phyloP scores from a whole-genome alignment of 1,140 invertebrate species.

The Aricia agestis region DNA sequence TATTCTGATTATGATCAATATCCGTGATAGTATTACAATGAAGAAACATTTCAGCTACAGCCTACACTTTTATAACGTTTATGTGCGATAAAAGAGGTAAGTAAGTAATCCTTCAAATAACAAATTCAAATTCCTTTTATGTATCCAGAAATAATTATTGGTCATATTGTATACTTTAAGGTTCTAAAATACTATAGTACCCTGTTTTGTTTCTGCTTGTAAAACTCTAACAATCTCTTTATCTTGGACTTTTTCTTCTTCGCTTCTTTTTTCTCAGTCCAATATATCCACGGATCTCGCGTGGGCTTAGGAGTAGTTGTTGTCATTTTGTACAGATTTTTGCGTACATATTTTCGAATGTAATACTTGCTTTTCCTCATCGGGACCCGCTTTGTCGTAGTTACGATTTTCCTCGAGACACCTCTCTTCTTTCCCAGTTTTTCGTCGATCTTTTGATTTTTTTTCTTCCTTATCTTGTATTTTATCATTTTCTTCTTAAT shows the following conservation, averaged over 20 bases:
- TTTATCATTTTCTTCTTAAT: conserved; percentile 20
- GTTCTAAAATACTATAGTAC: not conserved
- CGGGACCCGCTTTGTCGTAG: conserved; percentile 18
- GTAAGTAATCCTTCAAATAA: no score
- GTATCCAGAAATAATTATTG: no score
- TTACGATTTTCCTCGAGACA: conserved; percentile 20
- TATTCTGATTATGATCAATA: no score
- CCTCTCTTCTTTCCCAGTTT: conserved; percentile 22
- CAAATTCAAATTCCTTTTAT: no score
- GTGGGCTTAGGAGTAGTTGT: conserved; percentile 24
- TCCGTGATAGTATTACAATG: no score
- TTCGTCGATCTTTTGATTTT: conserved; percentile 23
- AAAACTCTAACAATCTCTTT: not conserved
- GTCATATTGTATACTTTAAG: no score
- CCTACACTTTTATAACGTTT: no score
- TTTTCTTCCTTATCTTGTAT: conserved; percentile 25
- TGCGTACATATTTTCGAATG: conserved; percentile 29
- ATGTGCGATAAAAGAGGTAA: no score
- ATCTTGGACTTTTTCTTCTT: not conserved
- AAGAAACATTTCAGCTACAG: no score
- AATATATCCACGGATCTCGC: conserved; percentile 19
- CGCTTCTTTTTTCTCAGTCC: not conserved
- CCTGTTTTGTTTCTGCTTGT: not conserved
- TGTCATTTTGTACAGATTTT: conserved; percentile 29
- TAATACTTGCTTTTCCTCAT: conserved; percentile 34